phyloP scores from a whole-genome alignment of 2,113 vertebrate species.

The Cepphus grylle region DNA sequence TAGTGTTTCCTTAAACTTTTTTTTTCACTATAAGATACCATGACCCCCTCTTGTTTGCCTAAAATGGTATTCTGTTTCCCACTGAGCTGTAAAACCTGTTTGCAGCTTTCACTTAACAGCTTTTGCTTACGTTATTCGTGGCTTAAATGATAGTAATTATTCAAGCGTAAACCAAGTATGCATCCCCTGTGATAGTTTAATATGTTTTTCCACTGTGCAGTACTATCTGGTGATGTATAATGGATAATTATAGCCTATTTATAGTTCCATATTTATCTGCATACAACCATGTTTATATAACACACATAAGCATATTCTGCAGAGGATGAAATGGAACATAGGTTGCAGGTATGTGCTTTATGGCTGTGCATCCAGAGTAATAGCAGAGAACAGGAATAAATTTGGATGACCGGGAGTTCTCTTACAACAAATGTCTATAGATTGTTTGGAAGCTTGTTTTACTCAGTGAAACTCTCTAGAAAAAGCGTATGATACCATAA shows the following conservation, averaged over 20 bases:
- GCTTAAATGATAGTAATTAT: constrained; percentile 1
- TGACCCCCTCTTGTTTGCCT: background rate
- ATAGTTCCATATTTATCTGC: background rate
- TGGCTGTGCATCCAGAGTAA: background rate
- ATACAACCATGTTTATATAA: background rate
- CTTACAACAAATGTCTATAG: background rate
- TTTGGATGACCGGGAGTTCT: background rate
- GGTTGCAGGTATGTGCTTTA: background rate
- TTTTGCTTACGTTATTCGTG: background rate
- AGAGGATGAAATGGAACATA: background rate
- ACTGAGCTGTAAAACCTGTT: background rate
- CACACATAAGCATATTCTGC: background rate
- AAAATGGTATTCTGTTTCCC: background rate
- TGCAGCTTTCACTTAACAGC: background rate
- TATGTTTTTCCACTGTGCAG: background rate
- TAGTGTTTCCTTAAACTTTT: background rate
- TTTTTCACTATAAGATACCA: background rate
- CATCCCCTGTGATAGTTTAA: background rate
- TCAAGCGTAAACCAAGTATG: background rate
- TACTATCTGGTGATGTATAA: background rate
- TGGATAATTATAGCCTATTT: background rate
- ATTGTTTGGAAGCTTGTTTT: background rate
- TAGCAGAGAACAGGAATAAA: background rate
- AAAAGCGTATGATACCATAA: background rate
- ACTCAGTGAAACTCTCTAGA: background rate